phyloP scores from a whole-genome alignment of 1,140 invertebrate genomes.

The Trachymyrmex septentrionalis region DNA sequence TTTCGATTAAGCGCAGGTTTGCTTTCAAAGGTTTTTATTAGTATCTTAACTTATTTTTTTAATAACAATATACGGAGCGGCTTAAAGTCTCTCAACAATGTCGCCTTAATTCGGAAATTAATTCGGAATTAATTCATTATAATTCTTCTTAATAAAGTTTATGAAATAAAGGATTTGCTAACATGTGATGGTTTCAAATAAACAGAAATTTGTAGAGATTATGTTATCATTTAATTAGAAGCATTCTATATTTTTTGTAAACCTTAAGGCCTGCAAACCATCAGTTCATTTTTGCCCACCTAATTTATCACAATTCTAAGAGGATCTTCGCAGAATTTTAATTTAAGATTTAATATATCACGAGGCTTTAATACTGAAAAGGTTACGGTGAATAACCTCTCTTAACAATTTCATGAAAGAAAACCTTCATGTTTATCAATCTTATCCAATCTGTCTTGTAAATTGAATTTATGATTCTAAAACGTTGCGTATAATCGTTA shows the following conservation, averaged over 20 bases:
- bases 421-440: background rate
- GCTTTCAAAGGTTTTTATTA: conserved; percentile 62
- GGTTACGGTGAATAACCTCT: background rate
- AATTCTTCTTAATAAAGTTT: background rate
- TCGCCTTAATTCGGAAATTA: no score
- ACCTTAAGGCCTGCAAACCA: background rate
- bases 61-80: conserved; percentile 40
- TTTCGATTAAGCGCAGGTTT: background rate
- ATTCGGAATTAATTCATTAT: background rate
- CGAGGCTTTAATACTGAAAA: conserved; percentile 14
- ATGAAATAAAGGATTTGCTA: background rate
- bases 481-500: background rate
- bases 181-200: background rate
- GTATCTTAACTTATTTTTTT: conserved; percentile 64
- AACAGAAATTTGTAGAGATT: background rate
- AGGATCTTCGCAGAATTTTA: background rate
- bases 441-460: background rate
- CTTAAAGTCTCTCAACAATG: conserved; percentile 9
- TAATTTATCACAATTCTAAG: conserved; percentile 13
- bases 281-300: background rate
- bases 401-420: background rate
- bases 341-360: conserved; percentile 4
- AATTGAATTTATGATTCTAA: background rate
- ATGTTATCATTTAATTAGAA: conserved; percentile 15
- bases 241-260: background rate